Evolutionary conservation across 2,797 vertebrate genomes (phyloP), one percentile per base, ranked within the genome.

Genomic region (Gadopsis bispinosus): DNA sequence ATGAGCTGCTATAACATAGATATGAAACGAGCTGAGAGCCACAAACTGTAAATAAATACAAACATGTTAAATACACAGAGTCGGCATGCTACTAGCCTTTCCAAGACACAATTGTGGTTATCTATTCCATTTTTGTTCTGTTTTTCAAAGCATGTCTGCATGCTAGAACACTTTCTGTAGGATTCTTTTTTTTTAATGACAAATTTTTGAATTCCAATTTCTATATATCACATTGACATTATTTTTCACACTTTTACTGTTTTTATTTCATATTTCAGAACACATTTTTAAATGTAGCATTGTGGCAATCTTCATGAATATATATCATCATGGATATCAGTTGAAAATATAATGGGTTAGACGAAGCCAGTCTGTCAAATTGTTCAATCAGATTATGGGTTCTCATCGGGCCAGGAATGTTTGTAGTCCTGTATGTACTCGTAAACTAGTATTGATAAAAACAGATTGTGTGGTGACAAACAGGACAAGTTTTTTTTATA

Each of bases 11-110:
- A 1, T 26, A 64, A 63, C 60, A 48, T 48, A 72, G 54, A 54
- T 63, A 61, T 61, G 75, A 50, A 67, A 35, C 75, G 56, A 76
- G 78, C 82, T 73, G 61, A 76, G 56, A 84, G 55, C 47, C 37
- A 59, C 56, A 48, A 11, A 59, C 53, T 26, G 17, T 43, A 69
- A 80, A 71, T 63, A 80, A 66, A 43, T 29, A 33, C 0, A 6
- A 58, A 35, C 48, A 60, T 73, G 68, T 35, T 48, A 43, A 74
- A 64, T 69, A 51, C 35, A 77, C 22, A 73, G 10, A 2, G 17
- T 12, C 67, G 39, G 41, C 77, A 72, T 66, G 77, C 26, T 12
- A 47, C 70, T 39, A 35, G 37, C 11, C 17, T 63, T 31, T 61
- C n/a, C 5, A 53, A 58, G 13, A n/a, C 65, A 64, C 59, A 45